These are phyloP conservation scores for Zaprionus ornatus DNA, from an alignment of 1,140 invertebrate genomes.

Conservation along the genomic window DNA sequence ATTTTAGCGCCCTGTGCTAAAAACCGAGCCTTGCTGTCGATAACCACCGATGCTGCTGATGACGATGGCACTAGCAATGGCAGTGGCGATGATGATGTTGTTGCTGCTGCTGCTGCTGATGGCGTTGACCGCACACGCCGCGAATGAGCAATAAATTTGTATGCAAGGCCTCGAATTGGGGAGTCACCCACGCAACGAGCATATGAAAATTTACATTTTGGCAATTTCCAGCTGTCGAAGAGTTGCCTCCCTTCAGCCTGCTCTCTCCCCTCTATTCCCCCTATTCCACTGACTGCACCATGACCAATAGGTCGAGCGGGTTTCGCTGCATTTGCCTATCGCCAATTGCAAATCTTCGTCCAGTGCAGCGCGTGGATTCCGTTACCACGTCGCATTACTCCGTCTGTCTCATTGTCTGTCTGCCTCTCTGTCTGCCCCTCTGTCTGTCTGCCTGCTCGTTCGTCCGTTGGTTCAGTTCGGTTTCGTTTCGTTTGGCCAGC, in stretches of 20 bases:
- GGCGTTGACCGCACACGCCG: conserved; percentile 41
- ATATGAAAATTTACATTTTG: conserved; percentile 82
- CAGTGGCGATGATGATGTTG: conserved; percentile 12
- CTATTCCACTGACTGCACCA: not conserved
- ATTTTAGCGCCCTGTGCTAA: conserved; percentile 54
- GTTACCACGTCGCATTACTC: conserved; percentile 47
- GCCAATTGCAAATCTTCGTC: conserved; percentile 64
- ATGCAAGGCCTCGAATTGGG: conserved; percentile 32
- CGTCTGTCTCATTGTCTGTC: not conserved
- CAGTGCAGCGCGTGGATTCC: conserved; percentile 73
- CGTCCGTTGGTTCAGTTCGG: not conserved
- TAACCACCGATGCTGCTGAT: conserved; percentile 10
- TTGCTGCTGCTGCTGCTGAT: conserved; percentile 33
- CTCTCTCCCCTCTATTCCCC: not conserved
- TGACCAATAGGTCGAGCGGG: not conserved
- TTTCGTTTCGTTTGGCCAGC: conserved; percentile 48
- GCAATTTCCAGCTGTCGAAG: conserved; percentile 77
- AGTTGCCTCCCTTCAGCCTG: not conserved
- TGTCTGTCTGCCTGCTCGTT: not conserved
- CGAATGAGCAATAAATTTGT: conserved; percentile 73
- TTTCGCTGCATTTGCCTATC: conserved; percentile 51
- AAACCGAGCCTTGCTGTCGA: conserved; percentile 21
- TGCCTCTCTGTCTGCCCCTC: not conserved
- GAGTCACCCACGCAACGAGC: conserved; percentile 14
- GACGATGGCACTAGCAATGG: too few relatives aligned